Conservation (phyloP, 2,797 vertebrate genomes). For the Chelonia mydas region DNA sequence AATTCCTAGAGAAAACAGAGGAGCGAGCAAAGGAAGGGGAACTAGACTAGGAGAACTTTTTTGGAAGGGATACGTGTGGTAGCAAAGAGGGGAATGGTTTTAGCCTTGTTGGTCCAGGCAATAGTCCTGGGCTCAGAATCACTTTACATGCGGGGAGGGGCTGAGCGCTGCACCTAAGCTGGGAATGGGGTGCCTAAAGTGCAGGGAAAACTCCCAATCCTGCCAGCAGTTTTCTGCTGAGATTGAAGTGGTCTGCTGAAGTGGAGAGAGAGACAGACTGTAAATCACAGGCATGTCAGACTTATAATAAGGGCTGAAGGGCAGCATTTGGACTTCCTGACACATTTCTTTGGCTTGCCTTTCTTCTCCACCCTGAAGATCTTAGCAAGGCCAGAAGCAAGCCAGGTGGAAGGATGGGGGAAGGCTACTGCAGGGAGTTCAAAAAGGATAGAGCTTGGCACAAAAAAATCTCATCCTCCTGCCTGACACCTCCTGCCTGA, state of each 20-base stretch:
- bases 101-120: constrained; percentile 42
- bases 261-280: not conserved
- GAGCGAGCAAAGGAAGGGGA: not conserved
- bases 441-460: not conserved
- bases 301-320: not conserved
- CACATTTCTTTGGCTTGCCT: rapidly evolving
- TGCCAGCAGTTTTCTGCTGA: not conserved
- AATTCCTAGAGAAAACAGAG: constrained; percentile 36
- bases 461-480: not conserved
- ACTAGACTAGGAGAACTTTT: not conserved
- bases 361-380: not conserved
- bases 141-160: not conserved
- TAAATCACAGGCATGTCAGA: not conserved
- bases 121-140: constrained; percentile 33
- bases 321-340: not conserved
- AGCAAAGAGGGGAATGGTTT: constrained; percentile 45
- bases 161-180: no score
- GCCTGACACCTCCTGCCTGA: not conserved
- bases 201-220: not conserved
- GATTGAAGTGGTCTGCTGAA: not conserved
- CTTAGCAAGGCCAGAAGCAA: not conserved
- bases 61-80: not conserved
- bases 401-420: not conserved
- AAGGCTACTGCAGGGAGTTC: not conserved
- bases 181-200: not conserved